phyloP scores from a whole-genome alignment of 2,888 invertebrate genomes.

The Andrena bicolor region DNA sequence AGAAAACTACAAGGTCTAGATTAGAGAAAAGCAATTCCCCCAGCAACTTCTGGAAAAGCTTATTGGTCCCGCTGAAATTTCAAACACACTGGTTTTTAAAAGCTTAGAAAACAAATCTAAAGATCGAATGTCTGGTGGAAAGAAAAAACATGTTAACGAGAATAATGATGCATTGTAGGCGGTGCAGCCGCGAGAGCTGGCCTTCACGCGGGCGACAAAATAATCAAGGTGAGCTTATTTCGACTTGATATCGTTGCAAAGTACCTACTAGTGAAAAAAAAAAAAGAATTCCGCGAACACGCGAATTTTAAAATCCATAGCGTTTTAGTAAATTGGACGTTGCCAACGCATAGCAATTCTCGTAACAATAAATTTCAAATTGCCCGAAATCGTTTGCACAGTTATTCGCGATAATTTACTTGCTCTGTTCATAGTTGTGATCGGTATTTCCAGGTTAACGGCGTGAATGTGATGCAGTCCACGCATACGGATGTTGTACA shows the following conservation, averaged over 20 bases:
- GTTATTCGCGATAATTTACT: slow-evolving; percentile 1
- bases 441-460: slow-evolving; percentile 91
- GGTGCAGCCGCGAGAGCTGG: slow-evolving; percentile 98
- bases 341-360: background rate
- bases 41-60: background rate
- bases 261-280: slow-evolving; percentile 23
- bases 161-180: slow-evolving; percentile 86
- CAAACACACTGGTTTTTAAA: background rate
- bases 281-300: slow-evolving; percentile 1
- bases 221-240: slow-evolving; percentile 90
- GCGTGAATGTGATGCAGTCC: slow-evolving; percentile 94
- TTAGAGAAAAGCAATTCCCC: too few relatives aligned
- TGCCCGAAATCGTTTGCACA: background rate
- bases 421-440: slow-evolving; percentile 39
- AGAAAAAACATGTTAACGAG: slow-evolving; percentile 16
- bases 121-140: slow-evolving; percentile 22
- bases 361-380: background rate
- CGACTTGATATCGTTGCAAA: slow-evolving; percentile 31
- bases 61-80: background rate
- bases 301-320: slow-evolving; percentile 6
- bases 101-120: background rate
- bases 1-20: too few relatives aligned
- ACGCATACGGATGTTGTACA: slow-evolving; percentile 98
- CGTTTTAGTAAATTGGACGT: background rate
- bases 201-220: slow-evolving; percentile 96